Evolutionary conservation across 1,140 invertebrate genomes (phyloP).

Genomic region (Drosophila parabipectinata): DNA sequence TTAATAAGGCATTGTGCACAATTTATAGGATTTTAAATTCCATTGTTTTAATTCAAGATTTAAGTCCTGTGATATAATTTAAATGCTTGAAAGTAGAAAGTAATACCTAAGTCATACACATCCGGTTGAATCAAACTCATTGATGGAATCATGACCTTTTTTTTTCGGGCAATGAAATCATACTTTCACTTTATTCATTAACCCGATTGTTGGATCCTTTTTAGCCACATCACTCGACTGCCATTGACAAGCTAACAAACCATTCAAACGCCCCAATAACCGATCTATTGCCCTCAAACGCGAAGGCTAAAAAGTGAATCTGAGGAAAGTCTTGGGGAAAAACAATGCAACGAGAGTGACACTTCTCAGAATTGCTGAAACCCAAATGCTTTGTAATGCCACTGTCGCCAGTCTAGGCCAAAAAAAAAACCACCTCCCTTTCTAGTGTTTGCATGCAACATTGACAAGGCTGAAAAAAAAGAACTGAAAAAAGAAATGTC

Average conservation of each 20-base stretch:
- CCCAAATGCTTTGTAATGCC: constrained; percentile 71
- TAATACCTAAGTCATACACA: background rate
- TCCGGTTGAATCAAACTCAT: constrained; percentile 6
- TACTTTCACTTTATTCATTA: constrained; percentile 28
- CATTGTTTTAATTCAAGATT: background rate
- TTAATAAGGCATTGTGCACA: constrained; percentile 17
- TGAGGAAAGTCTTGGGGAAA: constrained; percentile 5
- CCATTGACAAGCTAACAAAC: constrained; percentile 41
- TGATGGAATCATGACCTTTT: background rate
- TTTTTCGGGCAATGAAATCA: background rate
- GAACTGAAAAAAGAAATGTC: constrained; percentile 64
- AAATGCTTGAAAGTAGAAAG: background rate
- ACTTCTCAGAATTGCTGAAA: constrained; percentile 62
- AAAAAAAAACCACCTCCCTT: constrained; percentile 4
- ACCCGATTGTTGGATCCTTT: constrained; percentile 26
- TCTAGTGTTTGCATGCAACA: constrained; percentile 67
- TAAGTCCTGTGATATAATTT: background rate
- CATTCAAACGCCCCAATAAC: constrained; percentile 37
- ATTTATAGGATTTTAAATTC: background rate
- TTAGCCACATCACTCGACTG: constrained; percentile 43
- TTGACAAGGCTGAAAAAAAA: constrained; percentile 31
- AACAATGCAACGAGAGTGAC: constrained; percentile 53
- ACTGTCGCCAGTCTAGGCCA: constrained; percentile 59
- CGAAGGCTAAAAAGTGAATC: constrained; percentile 17
- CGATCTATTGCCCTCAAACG: constrained; percentile 17